A percentile compares a stretch with the other conserved stretches of the same genome.
phyloP scores from a whole-genome alignment of 2,888 invertebrate species.

The Pachymerium ferrugineum region DNA sequence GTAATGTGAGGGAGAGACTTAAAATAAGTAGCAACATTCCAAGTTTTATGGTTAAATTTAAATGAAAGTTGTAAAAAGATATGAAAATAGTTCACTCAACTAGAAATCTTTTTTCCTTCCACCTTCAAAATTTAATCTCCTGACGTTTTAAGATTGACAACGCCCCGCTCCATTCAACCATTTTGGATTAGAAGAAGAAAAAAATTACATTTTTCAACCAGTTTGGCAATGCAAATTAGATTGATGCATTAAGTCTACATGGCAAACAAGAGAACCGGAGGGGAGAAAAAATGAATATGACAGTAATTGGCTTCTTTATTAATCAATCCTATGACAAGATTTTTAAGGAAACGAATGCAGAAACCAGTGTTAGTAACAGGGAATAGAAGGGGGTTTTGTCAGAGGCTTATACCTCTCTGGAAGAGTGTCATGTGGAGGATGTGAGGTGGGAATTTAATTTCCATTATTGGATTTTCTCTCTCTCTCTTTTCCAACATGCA shows the following conservation, averaged over 20 bases:
- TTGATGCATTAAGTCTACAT: neutral
- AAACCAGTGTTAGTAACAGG: neutral
- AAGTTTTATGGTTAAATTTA: neutral
- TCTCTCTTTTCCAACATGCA: conserved; percentile 20
- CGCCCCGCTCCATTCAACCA: too few species aligned
- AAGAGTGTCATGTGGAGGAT: conserved; percentile 24
- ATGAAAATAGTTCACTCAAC: neutral
- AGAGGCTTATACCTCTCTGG: conserved; percentile 8
- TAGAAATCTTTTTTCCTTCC: neutral
- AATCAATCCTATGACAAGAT: conserved; percentile 5
- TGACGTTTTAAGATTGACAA: neutral
- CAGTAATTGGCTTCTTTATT: conserved; percentile 8
- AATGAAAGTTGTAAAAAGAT: neutral
- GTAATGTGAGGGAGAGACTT: neutral
- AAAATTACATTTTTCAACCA: neutral
- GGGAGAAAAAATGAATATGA: neutral
- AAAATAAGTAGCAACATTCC: neutral
- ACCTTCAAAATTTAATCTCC: neutral
- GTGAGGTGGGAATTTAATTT: conserved; percentile 24
- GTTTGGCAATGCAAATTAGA: neutral
- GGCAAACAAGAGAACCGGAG: neutral
- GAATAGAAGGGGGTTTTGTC: neutral
- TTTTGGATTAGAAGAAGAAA: neutral
- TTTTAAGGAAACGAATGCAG: neutral
- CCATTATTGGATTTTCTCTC: conserved; percentile 25